phyloP scores from a whole-genome alignment of 1,140 invertebrate genomes.

The Rhopalosiphum padi region DNA sequence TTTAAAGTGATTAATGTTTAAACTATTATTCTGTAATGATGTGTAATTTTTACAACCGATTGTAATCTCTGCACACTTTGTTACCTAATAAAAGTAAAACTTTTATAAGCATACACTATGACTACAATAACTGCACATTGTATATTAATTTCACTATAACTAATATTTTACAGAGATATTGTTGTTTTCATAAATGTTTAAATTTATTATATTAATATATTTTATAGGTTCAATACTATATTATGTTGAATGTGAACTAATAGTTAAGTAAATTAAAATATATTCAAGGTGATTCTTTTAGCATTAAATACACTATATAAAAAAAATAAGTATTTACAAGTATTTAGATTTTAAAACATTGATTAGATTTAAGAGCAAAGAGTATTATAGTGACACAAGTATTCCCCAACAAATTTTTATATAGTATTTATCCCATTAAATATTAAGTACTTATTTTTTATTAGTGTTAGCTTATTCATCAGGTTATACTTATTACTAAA shows the following conservation, averaged over 20 bases:
- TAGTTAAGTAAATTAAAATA: background rate
- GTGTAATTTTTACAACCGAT: background rate
- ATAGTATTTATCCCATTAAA: no score
- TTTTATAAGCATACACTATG: background rate
- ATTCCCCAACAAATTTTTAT: no score
- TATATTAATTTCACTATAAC: background rate
- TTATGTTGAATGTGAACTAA: background rate
- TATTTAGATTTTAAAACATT: background rate
- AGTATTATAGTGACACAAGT: no score
- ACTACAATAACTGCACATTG: background rate
- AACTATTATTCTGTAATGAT: background rate
- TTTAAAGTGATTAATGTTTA: background rate
- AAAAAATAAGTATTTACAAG: background rate
- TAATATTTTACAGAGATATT: background rate
- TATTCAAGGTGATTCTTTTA: background rate
- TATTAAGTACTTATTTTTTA: no score
- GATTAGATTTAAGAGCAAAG: background rate
- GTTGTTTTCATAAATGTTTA: background rate
- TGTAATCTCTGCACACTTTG: background rate
- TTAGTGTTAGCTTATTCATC: no score
- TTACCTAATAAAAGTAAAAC: background rate
- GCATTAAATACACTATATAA: background rate
- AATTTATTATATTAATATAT: background rate
- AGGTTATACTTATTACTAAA: no score
- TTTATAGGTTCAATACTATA: background rate